These are phyloP conservation scores for Entomobrya multifasciata DNA, from an alignment of 2,888 invertebrate genomes.

Conservation along the genomic window DNA sequence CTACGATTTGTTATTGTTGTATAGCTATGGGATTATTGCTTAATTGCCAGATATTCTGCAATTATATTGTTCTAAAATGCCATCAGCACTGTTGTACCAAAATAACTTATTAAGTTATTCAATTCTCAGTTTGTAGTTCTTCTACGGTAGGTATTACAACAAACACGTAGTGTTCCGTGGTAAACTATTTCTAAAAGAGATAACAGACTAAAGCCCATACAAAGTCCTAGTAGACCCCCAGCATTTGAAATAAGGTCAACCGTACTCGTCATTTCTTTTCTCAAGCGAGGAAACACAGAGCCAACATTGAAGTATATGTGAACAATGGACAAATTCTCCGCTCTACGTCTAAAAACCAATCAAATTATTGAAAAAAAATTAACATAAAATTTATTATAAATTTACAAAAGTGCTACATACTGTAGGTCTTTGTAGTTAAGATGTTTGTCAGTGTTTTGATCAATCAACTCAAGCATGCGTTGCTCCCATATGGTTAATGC, in stretches of 20 bases:
- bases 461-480: neutral
- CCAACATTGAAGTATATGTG: conserved; percentile 74
- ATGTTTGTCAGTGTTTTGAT: too few relatives aligned
- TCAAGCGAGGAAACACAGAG: conserved; percentile 66
- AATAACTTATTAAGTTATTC: too few relatives aligned
- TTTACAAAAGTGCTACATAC: too few relatives aligned
- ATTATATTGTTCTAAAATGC: too few relatives aligned
- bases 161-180: conserved; percentile 65
- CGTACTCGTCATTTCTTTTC: conserved; percentile 71
- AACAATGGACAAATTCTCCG: conserved; percentile 62
- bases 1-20: too few relatives aligned
- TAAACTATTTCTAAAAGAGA: conserved; percentile 74
- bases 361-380: neutral
- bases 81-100: too few relatives aligned
- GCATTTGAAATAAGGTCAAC: conserved; percentile 73
- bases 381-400: neutral
- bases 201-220: conserved; percentile 74
- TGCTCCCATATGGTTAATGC: conserved; percentile 35
- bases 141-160: conserved; percentile 6
- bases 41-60: too few relatives aligned
- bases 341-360: neutral
- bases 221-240: conserved; percentile 73
- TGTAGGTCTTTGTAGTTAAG: too few relatives aligned
- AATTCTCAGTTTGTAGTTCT: too few relatives aligned
- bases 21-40: too few relatives aligned